A percentile compares a stretch with the other conserved stretches of the same genome.
Evolutionary conservation across 1,140 invertebrate species (phyloP).

Genomic region (Elysia chlorotica): DNA sequence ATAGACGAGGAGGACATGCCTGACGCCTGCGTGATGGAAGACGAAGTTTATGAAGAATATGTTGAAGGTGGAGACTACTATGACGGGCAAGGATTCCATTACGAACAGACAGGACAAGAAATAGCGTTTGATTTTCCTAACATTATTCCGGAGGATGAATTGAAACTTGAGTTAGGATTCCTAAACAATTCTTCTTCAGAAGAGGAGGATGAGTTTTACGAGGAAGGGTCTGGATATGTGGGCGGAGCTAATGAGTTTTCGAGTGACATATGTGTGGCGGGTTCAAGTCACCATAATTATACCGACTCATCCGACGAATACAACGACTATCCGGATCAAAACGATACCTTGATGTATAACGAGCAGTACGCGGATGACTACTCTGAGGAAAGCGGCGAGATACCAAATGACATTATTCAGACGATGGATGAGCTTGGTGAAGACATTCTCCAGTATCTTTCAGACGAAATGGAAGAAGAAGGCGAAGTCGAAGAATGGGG

Average conservation of each 20-base stretch:
- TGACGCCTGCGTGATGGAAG: no score
- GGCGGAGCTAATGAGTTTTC: not conserved
- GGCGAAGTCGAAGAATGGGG: not conserved
- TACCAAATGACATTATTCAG: not conserved
- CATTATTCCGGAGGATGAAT: no score
- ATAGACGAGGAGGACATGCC: no score
- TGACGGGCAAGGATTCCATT: no score
- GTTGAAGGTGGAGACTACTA: no score
- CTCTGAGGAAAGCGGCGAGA: not conserved
- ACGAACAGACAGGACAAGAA: no score
- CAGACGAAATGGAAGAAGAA: constrained; percentile 7
- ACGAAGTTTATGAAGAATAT: no score
- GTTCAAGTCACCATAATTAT: not conserved
- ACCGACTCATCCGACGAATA: not conserved
- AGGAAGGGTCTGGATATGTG: not conserved
- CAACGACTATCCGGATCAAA: not conserved
- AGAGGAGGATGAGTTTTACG: not conserved
- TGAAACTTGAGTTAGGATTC: no score
- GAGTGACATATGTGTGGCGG: not conserved
- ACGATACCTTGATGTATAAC: not conserved
- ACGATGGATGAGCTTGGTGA: not conserved
- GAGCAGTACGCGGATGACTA: not conserved
- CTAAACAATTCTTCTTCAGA: not conserved
- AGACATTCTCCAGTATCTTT: constrained; percentile 3
- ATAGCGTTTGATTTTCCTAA: no score